These are phyloP conservation scores for Elanus axillaris DNA, from an alignment of 2,113 vertebrate species.

Conservation along the genomic window DNA sequence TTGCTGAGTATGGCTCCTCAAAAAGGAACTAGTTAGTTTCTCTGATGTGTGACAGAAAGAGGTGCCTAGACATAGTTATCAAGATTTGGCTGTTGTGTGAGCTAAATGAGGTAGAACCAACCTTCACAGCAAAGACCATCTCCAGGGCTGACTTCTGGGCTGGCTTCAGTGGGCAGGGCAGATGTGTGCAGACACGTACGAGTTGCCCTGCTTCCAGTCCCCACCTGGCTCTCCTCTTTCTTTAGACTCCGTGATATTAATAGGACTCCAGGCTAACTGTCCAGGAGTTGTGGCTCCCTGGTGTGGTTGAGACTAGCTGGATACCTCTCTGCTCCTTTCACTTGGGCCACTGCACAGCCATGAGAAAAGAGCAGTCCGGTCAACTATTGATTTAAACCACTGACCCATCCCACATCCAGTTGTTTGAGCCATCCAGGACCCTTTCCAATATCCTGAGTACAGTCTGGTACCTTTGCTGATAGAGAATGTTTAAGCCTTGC, in stretches of 20 bases:
- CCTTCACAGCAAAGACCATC: background rate
- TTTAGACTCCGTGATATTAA: background rate
- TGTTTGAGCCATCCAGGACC: background rate
- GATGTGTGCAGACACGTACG: background rate
- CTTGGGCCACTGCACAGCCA: background rate
- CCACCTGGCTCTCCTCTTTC: background rate
- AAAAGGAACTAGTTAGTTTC: background rate
- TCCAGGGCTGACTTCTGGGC: background rate
- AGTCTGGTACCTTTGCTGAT: background rate
- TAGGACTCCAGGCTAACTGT: too few species aligned
- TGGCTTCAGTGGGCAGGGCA: background rate
- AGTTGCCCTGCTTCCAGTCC: background rate
- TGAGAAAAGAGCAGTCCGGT: background rate
- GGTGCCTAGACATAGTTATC: background rate
- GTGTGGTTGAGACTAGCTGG: background rate
- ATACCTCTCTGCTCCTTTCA: background rate
- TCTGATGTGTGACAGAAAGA: background rate
- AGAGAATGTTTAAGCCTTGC: background rate
- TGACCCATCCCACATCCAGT: background rate
- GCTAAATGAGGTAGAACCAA: background rate
- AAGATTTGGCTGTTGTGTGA: background rate
- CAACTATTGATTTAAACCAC: rapidly evolving
- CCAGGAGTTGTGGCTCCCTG: background rate
- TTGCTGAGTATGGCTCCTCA: background rate
- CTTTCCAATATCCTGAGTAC: rapidly evolving